Percentiles rank a stretch among this genome's conserved stretches.
phyloP scores from a whole-genome alignment of 2,113 vertebrate genomes.

The Diglossa brunneiventris region DNA sequence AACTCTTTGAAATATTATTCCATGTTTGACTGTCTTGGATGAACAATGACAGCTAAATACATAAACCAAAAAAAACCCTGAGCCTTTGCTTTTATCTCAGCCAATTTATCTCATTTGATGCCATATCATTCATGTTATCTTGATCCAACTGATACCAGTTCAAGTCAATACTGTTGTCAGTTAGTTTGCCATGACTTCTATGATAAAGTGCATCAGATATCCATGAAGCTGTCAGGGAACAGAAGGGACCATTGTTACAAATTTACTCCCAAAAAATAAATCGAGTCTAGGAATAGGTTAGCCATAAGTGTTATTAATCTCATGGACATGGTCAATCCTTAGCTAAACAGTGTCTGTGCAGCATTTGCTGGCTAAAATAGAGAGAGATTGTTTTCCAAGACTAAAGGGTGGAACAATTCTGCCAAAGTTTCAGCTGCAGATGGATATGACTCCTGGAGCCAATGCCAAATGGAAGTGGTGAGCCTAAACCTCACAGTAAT shows the following conservation, averaged over 20 bases:
- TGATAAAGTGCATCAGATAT: neutral
- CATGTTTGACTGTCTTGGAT: neutral
- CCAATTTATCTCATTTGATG: neutral
- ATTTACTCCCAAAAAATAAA: neutral
- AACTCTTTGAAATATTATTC: neutral
- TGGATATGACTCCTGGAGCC: neutral
- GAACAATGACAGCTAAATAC: neutral
- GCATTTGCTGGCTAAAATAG: neutral
- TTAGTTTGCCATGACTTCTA: neutral
- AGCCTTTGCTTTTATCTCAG: neutral
- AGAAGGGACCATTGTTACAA: neutral
- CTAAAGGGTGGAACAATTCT: neutral
- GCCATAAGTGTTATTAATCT: slow-evolving; percentile 14
- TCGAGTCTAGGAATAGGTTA: neutral
- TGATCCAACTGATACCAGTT: neutral
- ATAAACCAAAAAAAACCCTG: neutral
- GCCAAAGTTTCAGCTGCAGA: neutral
- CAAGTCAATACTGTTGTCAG: neutral
- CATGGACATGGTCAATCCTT: neutral
- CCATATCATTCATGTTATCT: neutral
- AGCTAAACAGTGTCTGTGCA: neutral
- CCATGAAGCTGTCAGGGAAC: neutral
- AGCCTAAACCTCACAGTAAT: neutral
- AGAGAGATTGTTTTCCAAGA: neutral
- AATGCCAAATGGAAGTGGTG: neutral